Base-by-base conservation (phyloP, 2,888 invertebrate genomes). In the Apamea sordens region DNA sequence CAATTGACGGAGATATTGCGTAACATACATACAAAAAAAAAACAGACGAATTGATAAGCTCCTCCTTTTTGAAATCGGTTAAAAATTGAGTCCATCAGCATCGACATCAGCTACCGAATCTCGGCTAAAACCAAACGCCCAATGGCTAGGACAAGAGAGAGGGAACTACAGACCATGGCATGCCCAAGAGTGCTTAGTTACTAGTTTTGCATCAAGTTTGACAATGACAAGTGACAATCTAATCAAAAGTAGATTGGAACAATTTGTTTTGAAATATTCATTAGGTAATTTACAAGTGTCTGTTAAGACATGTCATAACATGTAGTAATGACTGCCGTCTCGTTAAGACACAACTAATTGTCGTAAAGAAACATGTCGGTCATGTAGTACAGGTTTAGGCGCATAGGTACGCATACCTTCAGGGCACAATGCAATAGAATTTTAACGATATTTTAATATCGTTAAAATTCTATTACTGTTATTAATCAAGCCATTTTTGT, bases 381-480 rank as follows among this genome's bases (percentile, higher is more conserved):
- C 36, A 79, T 83, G 61, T 76, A 56, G 73, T 79, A 56, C 79
- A 61, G 86, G 86, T 79, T 70, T 79, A 7, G 75, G 63, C 53
- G 24, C n/a, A n/a, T 76, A n/a, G n/a, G n/a, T n/a, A 28, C 53
- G 32, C 72, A 56, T 56, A 73, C 63, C 84, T 76, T 15, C 73
- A 61, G 84, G 84, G 83, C 83, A 77, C n/a, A 75, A 50, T 84
- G 36, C 8, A 32, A 32, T 32, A 32, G 32, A 32, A 32, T 32
- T 32, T 32, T 32, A 32, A 32, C 32, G 32, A 32, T 32, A 32
- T 32, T 32, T 32, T 32, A 76, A 70, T 11, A 68, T 61, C 28
- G 53, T 56, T 67, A 78, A 63, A 50, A 67, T 32, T 61, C 41
- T 68, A 85, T 81, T 81, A 73, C 78, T 72, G 61, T 56, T 65